phyloP scores from a whole-genome alignment of 2,797 vertebrate species.

The Pristis pectinata region DNA sequence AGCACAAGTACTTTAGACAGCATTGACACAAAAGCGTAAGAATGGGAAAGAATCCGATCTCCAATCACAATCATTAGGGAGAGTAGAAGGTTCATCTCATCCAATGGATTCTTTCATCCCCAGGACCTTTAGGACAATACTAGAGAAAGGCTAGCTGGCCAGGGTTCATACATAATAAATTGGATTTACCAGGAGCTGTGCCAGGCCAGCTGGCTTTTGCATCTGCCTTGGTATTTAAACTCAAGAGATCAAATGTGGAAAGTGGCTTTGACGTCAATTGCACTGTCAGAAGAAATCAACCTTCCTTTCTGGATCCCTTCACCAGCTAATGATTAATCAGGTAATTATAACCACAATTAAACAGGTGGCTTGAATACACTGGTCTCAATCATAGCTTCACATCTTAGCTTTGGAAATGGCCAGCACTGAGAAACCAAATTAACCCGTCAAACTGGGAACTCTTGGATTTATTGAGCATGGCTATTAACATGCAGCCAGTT shows the following conservation, averaged over 20 bases:
- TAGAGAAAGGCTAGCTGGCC: not conserved
- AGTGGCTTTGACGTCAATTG: not conserved
- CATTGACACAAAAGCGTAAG: too few species aligned
- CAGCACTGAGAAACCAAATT: not conserved
- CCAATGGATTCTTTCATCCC: not conserved
- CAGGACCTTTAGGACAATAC: not conserved
- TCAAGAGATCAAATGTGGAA: conserved; percentile 11
- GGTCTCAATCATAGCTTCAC: not conserved
- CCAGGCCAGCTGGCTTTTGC: conserved; percentile 16
- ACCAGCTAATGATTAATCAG: conserved; percentile 2
- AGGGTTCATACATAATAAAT: not conserved
- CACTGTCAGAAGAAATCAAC: not conserved
- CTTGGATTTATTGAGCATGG: not conserved
- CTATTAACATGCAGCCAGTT: not conserved
- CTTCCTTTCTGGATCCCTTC: conserved; percentile 9
- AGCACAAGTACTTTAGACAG: not conserved
- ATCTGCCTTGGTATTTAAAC: conserved; percentile 27
- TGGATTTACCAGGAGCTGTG: not conserved
- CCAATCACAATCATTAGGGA: not conserved
- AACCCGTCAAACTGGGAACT: not conserved
- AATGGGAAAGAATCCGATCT: not conserved
- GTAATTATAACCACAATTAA: conserved; percentile 19
- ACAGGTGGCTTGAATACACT: conserved; percentile 4
- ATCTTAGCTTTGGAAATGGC: not conserved
- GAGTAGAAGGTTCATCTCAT: not conserved